These are phyloP conservation scores for Sinocyclocheilus anshuiensis DNA, from an alignment of 2,113 vertebrate genomes.

Conservation along the genomic window DNA sequence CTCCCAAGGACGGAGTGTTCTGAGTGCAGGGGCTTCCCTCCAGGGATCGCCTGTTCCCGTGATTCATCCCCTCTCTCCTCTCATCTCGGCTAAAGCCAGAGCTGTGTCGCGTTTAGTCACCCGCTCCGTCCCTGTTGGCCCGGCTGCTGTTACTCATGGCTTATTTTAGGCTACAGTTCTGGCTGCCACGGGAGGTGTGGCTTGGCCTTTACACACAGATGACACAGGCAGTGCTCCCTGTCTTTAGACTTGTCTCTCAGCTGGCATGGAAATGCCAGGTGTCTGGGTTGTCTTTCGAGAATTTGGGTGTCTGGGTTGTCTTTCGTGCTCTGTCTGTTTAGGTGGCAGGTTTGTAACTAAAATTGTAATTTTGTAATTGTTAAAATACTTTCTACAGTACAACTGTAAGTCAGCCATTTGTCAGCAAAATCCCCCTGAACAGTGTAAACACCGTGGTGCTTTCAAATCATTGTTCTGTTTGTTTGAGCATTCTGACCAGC, in stretches of 20 bases:
- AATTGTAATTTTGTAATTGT: neutral
- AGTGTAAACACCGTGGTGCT: neutral
- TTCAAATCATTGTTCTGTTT: neutral
- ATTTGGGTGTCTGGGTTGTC: neutral
- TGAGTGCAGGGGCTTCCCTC: conserved; percentile 22
- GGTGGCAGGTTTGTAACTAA: neutral
- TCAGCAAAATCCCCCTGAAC: neutral
- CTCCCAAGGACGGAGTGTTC: conserved; percentile 42
- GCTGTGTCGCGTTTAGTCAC: conserved; percentile 26
- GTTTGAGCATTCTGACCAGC: neutral
- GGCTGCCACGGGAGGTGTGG: neutral
- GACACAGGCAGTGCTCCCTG: neutral
- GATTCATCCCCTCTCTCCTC: conserved; percentile 36
- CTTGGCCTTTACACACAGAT: neutral
- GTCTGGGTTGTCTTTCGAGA: neutral
- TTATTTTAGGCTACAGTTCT: conserved; percentile 28
- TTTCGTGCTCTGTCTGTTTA: neutral
- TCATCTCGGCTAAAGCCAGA: conserved; percentile 16
- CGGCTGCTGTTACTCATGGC: conserved; percentile 12
- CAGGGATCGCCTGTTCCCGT: conserved; percentile 32
- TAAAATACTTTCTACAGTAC: neutral
- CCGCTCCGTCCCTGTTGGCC: conserved; percentile 15
- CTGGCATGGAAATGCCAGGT: neutral
- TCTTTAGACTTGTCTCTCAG: neutral
- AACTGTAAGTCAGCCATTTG: neutral